Conservation (phyloP, 2,888 invertebrate genomes). For the Malthinus seriepunctatus region DNA sequence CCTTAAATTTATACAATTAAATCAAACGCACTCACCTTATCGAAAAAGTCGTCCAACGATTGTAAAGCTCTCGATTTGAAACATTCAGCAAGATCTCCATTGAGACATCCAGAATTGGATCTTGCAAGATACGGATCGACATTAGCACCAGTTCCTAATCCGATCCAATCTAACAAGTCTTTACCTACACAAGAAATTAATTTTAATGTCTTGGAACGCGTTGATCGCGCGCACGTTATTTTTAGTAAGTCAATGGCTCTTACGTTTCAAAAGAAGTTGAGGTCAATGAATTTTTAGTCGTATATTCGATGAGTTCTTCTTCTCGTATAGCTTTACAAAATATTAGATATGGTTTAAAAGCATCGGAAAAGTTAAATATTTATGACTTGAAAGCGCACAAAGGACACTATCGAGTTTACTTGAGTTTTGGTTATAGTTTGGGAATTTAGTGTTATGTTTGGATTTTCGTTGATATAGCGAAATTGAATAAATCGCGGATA, state of each 20-base stretch:
- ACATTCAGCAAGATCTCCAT: slow-evolving; percentile 82
- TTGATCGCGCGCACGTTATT: neutral
- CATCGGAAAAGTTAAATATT: too few species aligned
- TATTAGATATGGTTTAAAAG: too few species aligned
- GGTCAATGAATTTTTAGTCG: neutral
- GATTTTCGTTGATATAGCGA: too few species aligned
- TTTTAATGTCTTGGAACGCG: neutral
- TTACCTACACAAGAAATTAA: slow-evolving; percentile 55
- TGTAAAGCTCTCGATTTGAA: slow-evolving; percentile 80
- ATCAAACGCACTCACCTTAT: slow-evolving; percentile 56
- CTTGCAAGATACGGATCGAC: slow-evolving; percentile 78
- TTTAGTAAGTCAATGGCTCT: slow-evolving; percentile 3
- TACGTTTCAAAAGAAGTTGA: neutral
- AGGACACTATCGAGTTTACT: too few species aligned
- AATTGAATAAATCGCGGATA: too few species aligned
- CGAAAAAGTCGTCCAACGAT: slow-evolving; percentile 79
- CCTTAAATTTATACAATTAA: too few species aligned
- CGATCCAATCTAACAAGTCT: slow-evolving; percentile 77
- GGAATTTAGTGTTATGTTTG: too few species aligned
- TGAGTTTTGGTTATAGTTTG: too few species aligned
- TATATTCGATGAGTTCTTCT: too few species aligned
- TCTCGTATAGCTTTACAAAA: too few species aligned
- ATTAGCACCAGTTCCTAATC: slow-evolving; percentile 72
- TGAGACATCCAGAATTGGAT: slow-evolving; percentile 73
- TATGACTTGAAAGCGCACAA: too few species aligned